These are phyloP conservation scores for Alca torda DNA, from an alignment of 2,797 vertebrate genomes.

Conservation along the genomic window DNA sequence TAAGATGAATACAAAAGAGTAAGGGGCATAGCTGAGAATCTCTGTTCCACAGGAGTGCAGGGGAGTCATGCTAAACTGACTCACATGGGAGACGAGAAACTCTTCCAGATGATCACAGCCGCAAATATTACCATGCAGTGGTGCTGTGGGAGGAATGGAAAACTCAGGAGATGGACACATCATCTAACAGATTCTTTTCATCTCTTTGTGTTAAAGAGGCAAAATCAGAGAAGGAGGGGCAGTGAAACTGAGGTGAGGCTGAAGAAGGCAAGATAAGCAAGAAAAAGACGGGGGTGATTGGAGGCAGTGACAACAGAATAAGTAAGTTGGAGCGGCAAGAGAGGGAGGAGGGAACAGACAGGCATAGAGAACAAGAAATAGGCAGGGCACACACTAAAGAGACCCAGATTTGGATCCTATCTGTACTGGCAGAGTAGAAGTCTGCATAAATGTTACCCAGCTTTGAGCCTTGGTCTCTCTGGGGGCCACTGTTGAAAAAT, in stretches of 20 bases:
- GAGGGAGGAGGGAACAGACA: background rate
- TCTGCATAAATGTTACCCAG: background rate
- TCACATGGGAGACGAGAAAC: background rate
- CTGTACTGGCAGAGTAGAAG: background rate
- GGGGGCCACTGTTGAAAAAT: background rate
- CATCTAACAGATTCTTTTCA: background rate
- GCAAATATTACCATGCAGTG: background rate
- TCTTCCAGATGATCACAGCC: background rate
- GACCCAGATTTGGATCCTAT: background rate
- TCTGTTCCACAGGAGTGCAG: background rate
- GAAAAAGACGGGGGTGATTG: fast-evolving
- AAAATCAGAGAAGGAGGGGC: background rate
- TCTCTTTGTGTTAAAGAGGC: background rate
- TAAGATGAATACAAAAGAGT: background rate
- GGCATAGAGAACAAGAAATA: background rate
- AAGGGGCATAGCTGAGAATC: background rate
- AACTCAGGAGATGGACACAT: background rate
- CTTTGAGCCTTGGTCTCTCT: background rate
- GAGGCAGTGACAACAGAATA: background rate
- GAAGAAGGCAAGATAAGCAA: background rate
- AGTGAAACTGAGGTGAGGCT: background rate
- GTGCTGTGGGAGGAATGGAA: background rate
- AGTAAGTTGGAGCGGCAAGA: background rate
- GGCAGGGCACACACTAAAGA: background rate
- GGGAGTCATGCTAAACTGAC: background rate